Base-by-base conservation (phyloP, 2,797 vertebrate species). In the Serranus cabrilla region DNA sequence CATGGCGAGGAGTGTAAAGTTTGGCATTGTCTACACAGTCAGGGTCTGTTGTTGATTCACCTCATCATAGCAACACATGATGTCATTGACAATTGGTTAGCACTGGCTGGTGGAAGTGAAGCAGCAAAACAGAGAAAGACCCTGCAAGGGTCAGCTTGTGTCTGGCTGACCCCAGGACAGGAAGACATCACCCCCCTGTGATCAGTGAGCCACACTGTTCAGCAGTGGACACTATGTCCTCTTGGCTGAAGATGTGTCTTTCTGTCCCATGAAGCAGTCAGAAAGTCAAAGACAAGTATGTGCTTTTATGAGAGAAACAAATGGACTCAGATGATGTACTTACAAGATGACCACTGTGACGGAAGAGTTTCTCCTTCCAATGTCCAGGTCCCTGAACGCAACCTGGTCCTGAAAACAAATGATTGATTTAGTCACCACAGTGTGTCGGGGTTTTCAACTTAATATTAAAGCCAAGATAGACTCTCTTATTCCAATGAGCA, bases 71-170 rank as follows among this genome's bases (percentile, higher is more conserved):
- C 69, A 56, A 57, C 73, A 58, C 71, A 87, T 82, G 51, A 81
- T 52, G 76, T 84, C 82, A 85, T 4, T 78, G 75, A 80, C 66
- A 66, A 83, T 79, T 43, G 23, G 62, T 82, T 43, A 69, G 52
- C 47, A 49, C 18, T 58, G 60, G 65, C 42, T 27, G 34, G 57
- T 17, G 37, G 37, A 74, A 5, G 52, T 40, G 45, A 55, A 71
- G 21, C 64, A 52, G 55, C 21, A 20, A 49, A 78, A 82, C 58
- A 58, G 8, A 69, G 52, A 12, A 25, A 66, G 66, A 63, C 27
- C 42, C 52, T 25, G 23, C 21, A 54, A 37, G 62, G 67, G 61
- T 64, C 61, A 55, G 68, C 45, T 65, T 52, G 40, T 46, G 54
- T 56, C 60, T 49, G 57, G 27, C 64, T 73, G 83, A 87, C 66